These are phyloP conservation scores for Macrotrachela quadricornifera DNA, from an alignment of 1,140 invertebrate species.

Conservation along the genomic window DNA sequence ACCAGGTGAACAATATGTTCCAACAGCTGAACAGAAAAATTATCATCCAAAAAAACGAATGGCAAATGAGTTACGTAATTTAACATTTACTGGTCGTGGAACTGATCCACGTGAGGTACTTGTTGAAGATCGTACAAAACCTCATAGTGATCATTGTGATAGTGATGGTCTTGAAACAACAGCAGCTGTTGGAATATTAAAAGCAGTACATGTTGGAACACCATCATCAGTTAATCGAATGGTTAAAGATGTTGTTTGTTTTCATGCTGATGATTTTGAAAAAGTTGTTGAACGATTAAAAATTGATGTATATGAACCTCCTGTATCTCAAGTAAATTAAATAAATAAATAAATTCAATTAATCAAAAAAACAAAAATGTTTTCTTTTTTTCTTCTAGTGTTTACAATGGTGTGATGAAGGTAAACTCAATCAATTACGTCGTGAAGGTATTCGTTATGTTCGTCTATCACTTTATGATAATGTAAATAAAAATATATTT, in stretches of 20 bases:
- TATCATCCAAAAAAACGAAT: too few species aligned
- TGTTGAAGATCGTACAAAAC: conserved; percentile 86
- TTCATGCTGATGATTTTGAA: conserved; percentile 73
- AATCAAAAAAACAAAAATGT: too few species aligned
- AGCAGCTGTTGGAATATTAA: conserved; percentile 78
- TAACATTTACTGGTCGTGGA: conserved; percentile 35
- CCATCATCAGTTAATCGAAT: conserved; percentile 40
- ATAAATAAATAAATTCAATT: too few species aligned
- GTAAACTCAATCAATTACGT: conserved; percentile 84
- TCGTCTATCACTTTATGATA: conserved; percentile 66
- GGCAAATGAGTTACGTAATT: too few species aligned
- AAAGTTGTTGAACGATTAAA: conserved; percentile 72
- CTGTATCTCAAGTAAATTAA: conserved; percentile 21
- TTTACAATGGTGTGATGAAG: conserved; percentile 69
- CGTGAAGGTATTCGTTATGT: conserved; percentile 81
- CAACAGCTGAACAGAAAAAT: neutral
- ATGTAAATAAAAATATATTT: conserved; percentile 23
- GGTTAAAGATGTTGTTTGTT: conserved; percentile 92
- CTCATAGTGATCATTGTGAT: conserved; percentile 73
- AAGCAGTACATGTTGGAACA: conserved; percentile 49
- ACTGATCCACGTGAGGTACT: conserved; percentile 71
- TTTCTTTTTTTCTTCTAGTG: conserved; percentile 12
- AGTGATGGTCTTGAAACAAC: conserved; percentile 87
- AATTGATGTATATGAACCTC: conserved; percentile 85
- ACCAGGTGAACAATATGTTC: conserved; percentile 72